phyloP scores from a whole-genome alignment of 2,113 vertebrate species.

The Tachycineta bicolor region DNA sequence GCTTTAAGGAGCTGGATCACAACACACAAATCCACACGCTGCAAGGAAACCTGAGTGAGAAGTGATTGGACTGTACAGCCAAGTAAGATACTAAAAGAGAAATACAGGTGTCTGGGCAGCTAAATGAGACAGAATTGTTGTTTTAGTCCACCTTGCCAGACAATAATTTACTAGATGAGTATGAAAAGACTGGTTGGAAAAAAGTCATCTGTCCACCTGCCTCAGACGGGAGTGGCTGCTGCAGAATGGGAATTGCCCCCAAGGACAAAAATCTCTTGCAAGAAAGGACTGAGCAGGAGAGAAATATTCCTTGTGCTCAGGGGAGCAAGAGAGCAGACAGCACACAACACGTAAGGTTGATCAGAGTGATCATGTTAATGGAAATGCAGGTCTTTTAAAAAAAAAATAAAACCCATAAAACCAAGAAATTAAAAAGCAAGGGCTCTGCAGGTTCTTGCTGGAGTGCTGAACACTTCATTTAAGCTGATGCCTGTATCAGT shows the following conservation, averaged over 20 bases:
- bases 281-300: not conserved
- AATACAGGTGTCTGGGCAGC: not conserved
- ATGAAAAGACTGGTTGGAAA: not conserved
- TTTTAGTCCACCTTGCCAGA: not conserved
- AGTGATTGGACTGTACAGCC: not conserved
- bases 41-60: not conserved
- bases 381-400: not conserved
- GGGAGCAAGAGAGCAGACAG: not conserved
- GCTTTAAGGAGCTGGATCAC: not conserved
- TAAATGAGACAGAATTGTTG: not conserved
- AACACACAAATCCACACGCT: not conserved
- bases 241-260: not conserved
- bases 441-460: not conserved
- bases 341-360: not conserved
- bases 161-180: not conserved
- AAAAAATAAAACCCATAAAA: not conserved
- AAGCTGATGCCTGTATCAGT: not conserved
- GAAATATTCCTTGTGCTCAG: accelerated
- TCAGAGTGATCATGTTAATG: not conserved
- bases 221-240: not conserved
- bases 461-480: not conserved
- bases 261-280: not conserved
- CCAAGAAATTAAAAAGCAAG: not conserved
- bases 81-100: not conserved
- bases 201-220: not conserved